phyloP scores from a whole-genome alignment of 2,888 invertebrate genomes.

The Parnassius orleans region DNA sequence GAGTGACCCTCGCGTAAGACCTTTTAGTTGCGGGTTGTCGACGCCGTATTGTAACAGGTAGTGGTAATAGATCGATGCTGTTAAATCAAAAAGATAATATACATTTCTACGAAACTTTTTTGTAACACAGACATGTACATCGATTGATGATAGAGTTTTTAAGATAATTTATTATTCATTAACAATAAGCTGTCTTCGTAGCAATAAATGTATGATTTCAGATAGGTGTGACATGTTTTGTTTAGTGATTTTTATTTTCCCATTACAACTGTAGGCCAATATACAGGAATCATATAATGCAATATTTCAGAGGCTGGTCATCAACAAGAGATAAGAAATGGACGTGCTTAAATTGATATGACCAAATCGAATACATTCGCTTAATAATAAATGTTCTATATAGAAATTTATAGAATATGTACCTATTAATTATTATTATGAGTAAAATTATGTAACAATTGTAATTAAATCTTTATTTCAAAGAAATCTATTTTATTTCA shows the following conservation, averaged over 20 bases:
- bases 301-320: conserved; percentile 27
- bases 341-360: conserved; percentile 51
- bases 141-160: conserved; percentile 41
- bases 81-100: conserved; percentile 19
- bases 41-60: conserved; percentile 22
- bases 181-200: conserved; percentile 39
- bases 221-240: conserved; percentile 32
- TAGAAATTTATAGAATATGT: conserved; percentile 79
- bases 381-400: conserved; percentile 79
- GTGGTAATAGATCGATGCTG: conserved; percentile 26
- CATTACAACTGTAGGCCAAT: conserved; percentile 29
- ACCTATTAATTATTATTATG: conserved; percentile 76
- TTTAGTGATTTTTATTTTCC: conserved; percentile 29
- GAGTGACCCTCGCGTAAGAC: conserved; percentile 13
- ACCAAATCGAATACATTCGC: conserved; percentile 80
- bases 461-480: conserved; percentile 81
- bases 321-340: conserved; percentile 30
- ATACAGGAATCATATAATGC: conserved; percentile 16
- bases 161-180: conserved; percentile 44
- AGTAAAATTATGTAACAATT: conserved; percentile 79
- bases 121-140: conserved; percentile 35
- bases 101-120: conserved; percentile 3
- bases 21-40: conserved; percentile 19
- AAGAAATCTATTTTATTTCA: conserved; percentile 54
- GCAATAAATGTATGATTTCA: conserved; percentile 38